Evolutionary conservation across 2,113 vertebrate genomes (phyloP), one percentile per base, ranked within the genome.

Genomic region (Rafetus swinhoei): DNA sequence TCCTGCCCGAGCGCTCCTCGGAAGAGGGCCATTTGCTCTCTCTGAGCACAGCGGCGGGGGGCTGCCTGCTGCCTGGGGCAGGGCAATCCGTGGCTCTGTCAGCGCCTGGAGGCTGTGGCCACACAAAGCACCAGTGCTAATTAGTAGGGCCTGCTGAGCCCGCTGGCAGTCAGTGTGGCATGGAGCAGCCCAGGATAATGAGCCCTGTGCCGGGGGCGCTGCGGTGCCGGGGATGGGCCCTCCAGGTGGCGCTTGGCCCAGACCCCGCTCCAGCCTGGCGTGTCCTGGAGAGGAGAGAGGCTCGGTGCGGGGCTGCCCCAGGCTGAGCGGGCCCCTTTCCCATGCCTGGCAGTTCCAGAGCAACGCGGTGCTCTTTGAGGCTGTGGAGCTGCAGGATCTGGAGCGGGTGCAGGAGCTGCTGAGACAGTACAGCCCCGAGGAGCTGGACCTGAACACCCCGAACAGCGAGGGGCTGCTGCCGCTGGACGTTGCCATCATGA

Each of bases 381-480:
- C 99, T 0, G 99, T 99, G 93, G 99, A 99, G 96, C 98, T 99
- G 95, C 99, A 99, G 97, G 99, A 99, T 87, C 86, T 99, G 82
- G 99, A 99, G 84, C 94, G 98, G 81, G 99, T 99, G 16, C 98
- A 99, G 96, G 96, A 98, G 87, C 97, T 99, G 88, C 97, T 99
- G 85, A 98, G 98, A 88, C 98, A 98, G 95, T 99, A 99, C 97
- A 99, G 98, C 95, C 97, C 98, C 1, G 99, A 99, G 94, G 99
- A 99, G 95, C 98, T 99, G 97, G 99, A 99, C 96, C 98, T 99
- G 59, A 99, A 99, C 97, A 99, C 99, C 14, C 99, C 99, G 5
- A 99, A 99, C 97, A 99, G 99, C 0, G 99, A 99, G 93, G 99
- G 99, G 15, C 98, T 99, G 24, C 97, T 99, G 82, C 99, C 99